Conservation (phyloP, 2,113 vertebrate species). For the Opisthocomus hoazin region DNA sequence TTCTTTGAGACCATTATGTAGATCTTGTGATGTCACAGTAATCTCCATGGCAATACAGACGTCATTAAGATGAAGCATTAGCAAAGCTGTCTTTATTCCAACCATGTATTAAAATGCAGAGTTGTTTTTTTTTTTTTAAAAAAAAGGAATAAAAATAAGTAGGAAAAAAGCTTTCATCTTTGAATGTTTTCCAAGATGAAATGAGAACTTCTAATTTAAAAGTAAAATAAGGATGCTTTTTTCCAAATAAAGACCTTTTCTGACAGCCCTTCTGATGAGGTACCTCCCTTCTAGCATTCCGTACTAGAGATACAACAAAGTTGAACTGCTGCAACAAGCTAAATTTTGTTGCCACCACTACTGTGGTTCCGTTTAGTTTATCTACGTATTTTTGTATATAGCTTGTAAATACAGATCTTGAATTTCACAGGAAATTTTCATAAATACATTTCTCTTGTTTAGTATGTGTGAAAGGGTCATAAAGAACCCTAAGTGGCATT, state of each 20-base stretch:
- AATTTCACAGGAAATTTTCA: not conserved
- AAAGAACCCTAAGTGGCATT: not conserved
- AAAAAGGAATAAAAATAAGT: not conserved
- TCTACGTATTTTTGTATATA: not conserved
- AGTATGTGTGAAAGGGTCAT: not conserved
- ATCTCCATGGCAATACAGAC: not conserved
- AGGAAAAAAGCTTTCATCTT: not conserved
- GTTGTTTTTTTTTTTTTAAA: not conserved
- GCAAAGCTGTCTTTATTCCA: not conserved
- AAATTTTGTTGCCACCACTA: slow-evolving; percentile 18
- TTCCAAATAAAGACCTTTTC: not conserved
- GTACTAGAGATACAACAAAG: not conserved
- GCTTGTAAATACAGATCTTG: not conserved
- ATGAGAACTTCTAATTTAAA: not conserved
- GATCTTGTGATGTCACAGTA: slow-evolving; percentile 1
- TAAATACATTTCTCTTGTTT: not conserved
- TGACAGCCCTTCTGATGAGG: not conserved
- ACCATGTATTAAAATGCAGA: not conserved
- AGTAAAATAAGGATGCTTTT: not conserved
- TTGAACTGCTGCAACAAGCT: not conserved
- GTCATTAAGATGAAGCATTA: not conserved
- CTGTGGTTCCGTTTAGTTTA: not conserved
- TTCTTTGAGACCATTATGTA: slow-evolving; percentile 28
- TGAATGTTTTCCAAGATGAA: not conserved
- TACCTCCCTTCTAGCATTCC: not conserved